Conservation (phyloP, 2,888 invertebrate genomes). For the Abrostola tripartita region DNA sequence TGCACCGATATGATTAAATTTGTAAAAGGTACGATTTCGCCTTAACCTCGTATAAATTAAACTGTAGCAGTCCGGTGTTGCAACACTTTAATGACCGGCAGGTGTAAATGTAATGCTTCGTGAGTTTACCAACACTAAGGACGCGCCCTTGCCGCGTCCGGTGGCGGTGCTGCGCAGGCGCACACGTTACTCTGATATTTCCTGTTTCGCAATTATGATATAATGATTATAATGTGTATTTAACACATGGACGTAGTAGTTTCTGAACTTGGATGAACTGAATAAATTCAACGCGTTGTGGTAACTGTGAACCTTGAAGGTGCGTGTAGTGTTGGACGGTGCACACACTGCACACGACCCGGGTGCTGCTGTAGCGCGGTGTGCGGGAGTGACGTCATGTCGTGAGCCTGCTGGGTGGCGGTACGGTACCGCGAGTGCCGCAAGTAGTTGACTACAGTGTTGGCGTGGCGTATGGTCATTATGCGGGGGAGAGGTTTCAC, state of each 20-base stretch:
- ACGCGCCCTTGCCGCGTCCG: slow-evolving; percentile 50
- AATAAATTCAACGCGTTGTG: no score
- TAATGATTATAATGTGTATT: slow-evolving; percentile 7
- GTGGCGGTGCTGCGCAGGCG: not conserved
- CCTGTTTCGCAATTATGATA: slow-evolving; percentile 41
- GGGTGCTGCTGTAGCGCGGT: no score
- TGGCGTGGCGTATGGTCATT: not conserved
- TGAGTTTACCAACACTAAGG: slow-evolving; percentile 29
- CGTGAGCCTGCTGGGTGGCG: no score
- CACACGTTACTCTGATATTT: slow-evolving; percentile 22
- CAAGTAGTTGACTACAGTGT: not conserved
- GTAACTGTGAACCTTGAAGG: no score
- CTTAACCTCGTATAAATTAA: slow-evolving; percentile 35
- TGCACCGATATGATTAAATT: slow-evolving; percentile 1
- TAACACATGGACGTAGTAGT: slow-evolving; percentile 2
- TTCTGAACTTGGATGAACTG: no score
- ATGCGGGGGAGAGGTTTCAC: slow-evolving; percentile 1
- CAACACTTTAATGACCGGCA: slow-evolving; percentile 18
- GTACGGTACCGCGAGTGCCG: no score
- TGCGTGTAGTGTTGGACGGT: no score
- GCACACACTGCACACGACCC: no score
- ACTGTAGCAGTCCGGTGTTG: slow-evolving; percentile 16
- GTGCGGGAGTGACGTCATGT: no score
- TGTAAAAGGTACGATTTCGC: slow-evolving; percentile 26
- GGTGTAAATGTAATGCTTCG: slow-evolving; percentile 14